phyloP scores from a whole-genome alignment of 2,888 invertebrate species.

The Lacanobia wlatinum region DNA sequence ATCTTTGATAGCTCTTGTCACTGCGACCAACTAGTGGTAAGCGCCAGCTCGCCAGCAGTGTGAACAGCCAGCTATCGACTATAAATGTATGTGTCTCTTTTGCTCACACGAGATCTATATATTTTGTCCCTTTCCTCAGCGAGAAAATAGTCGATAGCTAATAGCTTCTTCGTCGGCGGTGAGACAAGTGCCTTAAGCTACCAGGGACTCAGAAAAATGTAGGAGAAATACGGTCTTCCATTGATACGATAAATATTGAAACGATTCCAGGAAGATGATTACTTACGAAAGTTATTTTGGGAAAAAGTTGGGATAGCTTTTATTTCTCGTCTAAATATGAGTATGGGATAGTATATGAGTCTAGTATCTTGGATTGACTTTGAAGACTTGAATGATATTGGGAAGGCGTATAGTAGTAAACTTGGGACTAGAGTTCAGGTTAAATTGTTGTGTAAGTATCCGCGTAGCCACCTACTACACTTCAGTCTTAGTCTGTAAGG shows the following conservation, averaged over 20 bases:
- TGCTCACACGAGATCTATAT: too few relatives aligned
- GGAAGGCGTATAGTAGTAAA: background rate
- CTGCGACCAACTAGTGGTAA: too few relatives aligned
- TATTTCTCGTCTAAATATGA: background rate
- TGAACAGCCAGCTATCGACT: too few relatives aligned
- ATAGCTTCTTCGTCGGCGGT: too few relatives aligned
- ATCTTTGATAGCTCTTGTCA: too few relatives aligned
- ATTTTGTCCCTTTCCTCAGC: too few relatives aligned
- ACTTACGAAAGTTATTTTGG: conserved; percentile 8
- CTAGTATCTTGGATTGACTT: background rate
- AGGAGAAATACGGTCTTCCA: background rate
- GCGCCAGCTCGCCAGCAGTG: too few relatives aligned
- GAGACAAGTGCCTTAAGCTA: background rate
- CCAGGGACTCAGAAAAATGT: background rate
- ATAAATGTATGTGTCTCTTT: too few relatives aligned
- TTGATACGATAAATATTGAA: conserved; percentile 3
- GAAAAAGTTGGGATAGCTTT: conserved; percentile 2
- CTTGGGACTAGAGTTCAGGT: too few relatives aligned
- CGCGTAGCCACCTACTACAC: too few relatives aligned
- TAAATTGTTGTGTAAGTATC: background rate
- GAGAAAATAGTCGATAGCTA: too few relatives aligned
- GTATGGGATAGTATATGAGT: background rate
- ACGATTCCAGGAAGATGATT: conserved; percentile 2
- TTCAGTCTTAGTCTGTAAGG: background rate
- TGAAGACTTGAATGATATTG: background rate